Evolutionary conservation across 2,797 vertebrate genomes (phyloP).

Genomic region (Microchirus variegatus): DNA sequence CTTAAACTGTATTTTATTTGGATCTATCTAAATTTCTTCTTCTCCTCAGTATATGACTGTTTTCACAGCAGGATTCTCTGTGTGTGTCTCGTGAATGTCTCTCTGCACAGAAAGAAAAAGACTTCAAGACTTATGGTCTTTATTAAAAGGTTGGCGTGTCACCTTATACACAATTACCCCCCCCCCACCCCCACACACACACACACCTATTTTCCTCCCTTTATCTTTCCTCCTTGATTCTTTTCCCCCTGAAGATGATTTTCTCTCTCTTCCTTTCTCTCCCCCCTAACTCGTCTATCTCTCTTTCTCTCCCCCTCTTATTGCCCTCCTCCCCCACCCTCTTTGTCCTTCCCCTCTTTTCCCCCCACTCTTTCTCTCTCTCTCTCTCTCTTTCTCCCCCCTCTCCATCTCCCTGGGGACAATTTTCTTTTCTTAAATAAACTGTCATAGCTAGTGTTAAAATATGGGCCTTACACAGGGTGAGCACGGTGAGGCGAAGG

Average conservation of each 20-base stretch:
- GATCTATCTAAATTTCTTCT: background rate
- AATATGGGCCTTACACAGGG: constrained; percentile 92
- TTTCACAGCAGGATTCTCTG: background rate
- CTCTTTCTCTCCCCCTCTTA: constrained; percentile 51
- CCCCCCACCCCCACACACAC: no score
- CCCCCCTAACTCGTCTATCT: constrained; percentile 56
- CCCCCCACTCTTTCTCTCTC: constrained; percentile 18
- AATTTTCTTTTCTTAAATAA: constrained; percentile 99
- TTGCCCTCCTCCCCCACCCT: constrained; percentile 73
- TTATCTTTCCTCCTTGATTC: constrained; percentile 64
- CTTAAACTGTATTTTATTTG: background rate
- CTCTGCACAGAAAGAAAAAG: constrained; percentile 85
- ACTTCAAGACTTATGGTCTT: constrained; percentile 93
- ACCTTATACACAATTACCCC: constrained; percentile 73
- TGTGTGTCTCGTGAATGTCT: constrained; percentile 73
- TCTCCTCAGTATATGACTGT: constrained; percentile 56
- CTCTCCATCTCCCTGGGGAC: constrained; percentile 91
- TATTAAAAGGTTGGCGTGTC: constrained; percentile 93
- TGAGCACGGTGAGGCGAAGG: constrained; percentile 83
- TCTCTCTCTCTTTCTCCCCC: constrained; percentile 27
- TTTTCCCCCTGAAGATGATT: constrained; percentile 39
- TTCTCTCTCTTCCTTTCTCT: constrained; percentile 35
- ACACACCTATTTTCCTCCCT: constrained; percentile 31
- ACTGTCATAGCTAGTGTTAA: constrained; percentile 99
- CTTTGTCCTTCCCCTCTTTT: constrained; percentile 64